These are phyloP conservation scores for Clavelina lepadiformis DNA, from an alignment of 23 tunicate genomes.

Conservation along the genomic window DNA sequence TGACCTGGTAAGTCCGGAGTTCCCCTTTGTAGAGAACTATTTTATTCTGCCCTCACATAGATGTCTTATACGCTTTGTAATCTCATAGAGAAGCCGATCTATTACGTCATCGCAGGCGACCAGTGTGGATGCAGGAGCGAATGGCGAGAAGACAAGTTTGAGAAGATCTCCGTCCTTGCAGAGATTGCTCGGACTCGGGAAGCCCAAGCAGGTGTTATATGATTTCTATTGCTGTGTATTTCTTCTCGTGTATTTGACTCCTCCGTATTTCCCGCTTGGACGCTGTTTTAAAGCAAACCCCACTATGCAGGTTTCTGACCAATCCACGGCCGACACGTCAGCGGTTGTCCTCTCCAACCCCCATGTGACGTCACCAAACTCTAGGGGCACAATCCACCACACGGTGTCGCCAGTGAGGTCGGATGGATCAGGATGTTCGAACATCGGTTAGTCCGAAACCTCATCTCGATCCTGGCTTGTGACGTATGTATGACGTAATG, in stretches of 20 bases:
- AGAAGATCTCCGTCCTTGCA: constrained; percentile 77
- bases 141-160: constrained; percentile 12
- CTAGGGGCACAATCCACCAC: no score
- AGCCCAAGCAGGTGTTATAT: constrained; percentile 42
- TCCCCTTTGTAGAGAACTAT: neutral
- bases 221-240: no score
- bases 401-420: no score
- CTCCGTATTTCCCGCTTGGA: neutral
- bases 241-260: neutral
- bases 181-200: constrained; percentile 48
- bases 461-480: no score
- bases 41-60: no score
- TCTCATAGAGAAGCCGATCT: no score
- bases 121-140: no score
- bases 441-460: no score
- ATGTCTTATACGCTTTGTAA: no score
- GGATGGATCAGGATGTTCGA: no score
- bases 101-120: no score
- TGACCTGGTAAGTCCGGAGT: constrained; percentile 22
- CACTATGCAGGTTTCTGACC: neutral
- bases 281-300: neutral
- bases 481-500: no score
- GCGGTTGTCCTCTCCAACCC: constrained; percentile 12
- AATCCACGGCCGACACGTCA: neutral
- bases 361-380: constrained; percentile 16